A percentile compares a stretch with the other conserved stretches of the same genome.
Conservation (phyloP, 2,797 vertebrate species). For the Crypturellus tataupa region DNA sequence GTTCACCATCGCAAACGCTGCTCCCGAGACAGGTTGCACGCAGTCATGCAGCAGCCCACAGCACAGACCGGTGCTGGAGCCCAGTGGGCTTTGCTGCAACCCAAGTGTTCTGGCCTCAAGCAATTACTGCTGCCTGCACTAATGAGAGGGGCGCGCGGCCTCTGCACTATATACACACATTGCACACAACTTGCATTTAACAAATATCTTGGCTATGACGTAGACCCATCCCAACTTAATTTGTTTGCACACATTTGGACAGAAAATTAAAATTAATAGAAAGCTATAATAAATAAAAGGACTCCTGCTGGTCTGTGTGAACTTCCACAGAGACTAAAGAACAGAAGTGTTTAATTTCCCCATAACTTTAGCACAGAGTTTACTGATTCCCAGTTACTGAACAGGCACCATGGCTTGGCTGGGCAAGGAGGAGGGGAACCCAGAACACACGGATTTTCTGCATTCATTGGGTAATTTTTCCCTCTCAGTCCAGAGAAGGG, state of each 20-base stretch:
- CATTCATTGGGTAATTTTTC: conserved; percentile 27
- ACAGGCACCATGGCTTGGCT: background rate
- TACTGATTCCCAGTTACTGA: background rate
- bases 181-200: conserved; percentile 42
- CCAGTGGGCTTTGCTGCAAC: background rate
- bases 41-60: background rate
- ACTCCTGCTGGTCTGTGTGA: conserved; percentile 21
- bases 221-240: conserved; percentile 59
- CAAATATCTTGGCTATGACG: conserved; percentile 56
- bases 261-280: conserved; percentile 67
- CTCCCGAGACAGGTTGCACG: background rate
- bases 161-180: background rate
- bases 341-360: background rate
- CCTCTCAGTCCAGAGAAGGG: background rate
- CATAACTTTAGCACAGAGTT: background rate
- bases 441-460: conserved; percentile 58
- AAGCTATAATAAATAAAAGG: conserved; percentile 60
- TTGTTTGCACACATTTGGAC: conserved; percentile 57
- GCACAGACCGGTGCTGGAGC: background rate
- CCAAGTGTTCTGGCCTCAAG: background rate
- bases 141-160: conserved; percentile 45
- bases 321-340: background rate
- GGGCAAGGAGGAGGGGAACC: background rate
- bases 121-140: conserved; percentile 41
- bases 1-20: background rate